Conservation (phyloP, 1,140 invertebrate species). For the Nylanderia fulva region DNA sequence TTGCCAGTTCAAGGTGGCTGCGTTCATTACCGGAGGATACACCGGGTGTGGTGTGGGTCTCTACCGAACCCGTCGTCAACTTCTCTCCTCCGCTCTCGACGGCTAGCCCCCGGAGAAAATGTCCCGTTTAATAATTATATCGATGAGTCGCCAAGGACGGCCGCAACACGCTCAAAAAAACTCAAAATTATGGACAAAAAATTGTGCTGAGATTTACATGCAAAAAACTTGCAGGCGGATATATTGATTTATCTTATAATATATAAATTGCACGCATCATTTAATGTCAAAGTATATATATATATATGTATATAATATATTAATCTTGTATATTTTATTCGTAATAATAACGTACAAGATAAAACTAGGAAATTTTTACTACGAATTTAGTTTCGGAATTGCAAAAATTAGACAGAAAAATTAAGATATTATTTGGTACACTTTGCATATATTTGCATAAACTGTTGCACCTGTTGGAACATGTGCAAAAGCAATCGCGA, state of each 20-base stretch:
- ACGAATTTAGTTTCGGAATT: background rate
- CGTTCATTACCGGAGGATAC: constrained; percentile 82
- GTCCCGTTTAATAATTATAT: constrained; percentile 60
- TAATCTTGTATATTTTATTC: background rate
- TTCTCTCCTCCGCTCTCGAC: constrained; percentile 11
- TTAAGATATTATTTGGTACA: background rate
- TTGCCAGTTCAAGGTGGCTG: constrained; percentile 85
- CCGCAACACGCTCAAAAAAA: background rate
- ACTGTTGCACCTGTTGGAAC: constrained; percentile 69
- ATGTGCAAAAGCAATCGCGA: constrained; percentile 29
- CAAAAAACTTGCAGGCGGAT: background rate
- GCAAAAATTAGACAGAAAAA: background rate
- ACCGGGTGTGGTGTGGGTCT: constrained; percentile 71
- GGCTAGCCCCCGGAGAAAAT: constrained; percentile 7
- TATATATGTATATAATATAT: background rate
- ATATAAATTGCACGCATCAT: background rate
- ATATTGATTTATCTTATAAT: background rate
- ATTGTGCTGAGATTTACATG: background rate
- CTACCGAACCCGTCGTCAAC: constrained; percentile 43
- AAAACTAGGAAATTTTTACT: background rate
- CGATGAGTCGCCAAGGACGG: constrained; percentile 26
- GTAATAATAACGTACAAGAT: background rate
- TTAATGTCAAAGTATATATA: background rate
- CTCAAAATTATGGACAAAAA: background rate
- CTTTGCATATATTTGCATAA: background rate